These are phyloP conservation scores for Callipepla californica DNA, from an alignment of 2,113 vertebrate genomes.

Conservation along the genomic window DNA sequence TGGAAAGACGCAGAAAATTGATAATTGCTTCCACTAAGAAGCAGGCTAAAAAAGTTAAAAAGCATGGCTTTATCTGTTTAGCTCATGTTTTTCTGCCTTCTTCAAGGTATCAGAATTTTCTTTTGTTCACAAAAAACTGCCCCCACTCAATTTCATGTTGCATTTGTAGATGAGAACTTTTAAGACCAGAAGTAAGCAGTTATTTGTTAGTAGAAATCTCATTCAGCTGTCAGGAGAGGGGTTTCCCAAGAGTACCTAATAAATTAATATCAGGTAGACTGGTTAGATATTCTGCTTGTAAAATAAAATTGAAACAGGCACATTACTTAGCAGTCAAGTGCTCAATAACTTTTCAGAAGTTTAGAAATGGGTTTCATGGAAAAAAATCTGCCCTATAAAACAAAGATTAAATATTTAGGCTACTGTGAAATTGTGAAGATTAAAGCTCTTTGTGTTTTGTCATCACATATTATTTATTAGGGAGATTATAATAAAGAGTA, in stretches of 20 bases:
- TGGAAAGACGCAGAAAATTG: slow-evolving; percentile 37
- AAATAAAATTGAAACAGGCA: slow-evolving; percentile 10
- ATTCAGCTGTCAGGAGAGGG: slow-evolving; percentile 49
- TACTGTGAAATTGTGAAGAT: not conserved
- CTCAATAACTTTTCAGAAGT: not conserved
- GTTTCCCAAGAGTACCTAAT: slow-evolving; percentile 39
- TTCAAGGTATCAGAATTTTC: slow-evolving; percentile 23
- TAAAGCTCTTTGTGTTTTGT: not conserved
- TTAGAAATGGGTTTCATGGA: not conserved
- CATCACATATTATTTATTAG: not conserved
- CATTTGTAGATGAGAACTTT: slow-evolving; percentile 44
- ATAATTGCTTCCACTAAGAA: slow-evolving; percentile 38
- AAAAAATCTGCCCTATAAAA: not conserved
- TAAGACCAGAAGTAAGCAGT: slow-evolving; percentile 29
- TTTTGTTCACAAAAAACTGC: slow-evolving; percentile 20
- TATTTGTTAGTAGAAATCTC: slow-evolving; percentile 33
- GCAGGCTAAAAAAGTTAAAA: slow-evolving; percentile 31
- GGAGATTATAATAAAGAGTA: not conserved
- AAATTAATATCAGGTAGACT: slow-evolving; percentile 15
- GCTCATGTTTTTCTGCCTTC: not conserved
- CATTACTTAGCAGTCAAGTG: not conserved
- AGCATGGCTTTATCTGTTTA: not conserved
- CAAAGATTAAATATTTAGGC: not conserved
- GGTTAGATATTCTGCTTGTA: not conserved
- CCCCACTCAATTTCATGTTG: slow-evolving; percentile 30